These are phyloP conservation scores for Papilio demoleus DNA, from an alignment of 2,888 invertebrate species.

Conservation along the genomic window DNA sequence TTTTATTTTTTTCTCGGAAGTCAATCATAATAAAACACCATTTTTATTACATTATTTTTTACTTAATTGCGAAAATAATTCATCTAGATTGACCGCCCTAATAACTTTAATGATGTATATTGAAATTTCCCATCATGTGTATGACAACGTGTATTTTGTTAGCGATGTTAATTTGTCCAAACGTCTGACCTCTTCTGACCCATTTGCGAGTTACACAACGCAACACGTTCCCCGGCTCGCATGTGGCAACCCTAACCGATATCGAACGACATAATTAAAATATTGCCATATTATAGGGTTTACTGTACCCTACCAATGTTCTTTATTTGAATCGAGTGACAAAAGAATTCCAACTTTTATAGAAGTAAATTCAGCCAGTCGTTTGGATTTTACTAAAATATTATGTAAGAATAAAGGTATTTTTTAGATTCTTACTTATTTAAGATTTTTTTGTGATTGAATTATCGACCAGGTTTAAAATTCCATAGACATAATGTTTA, in stretches of 20 bases:
- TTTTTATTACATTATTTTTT: too few relatives aligned
- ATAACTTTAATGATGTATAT: constrained; percentile 40
- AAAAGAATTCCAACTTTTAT: too few relatives aligned
- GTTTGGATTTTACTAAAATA: too few relatives aligned
- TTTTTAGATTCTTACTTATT: too few relatives aligned
- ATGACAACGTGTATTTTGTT: constrained; percentile 15
- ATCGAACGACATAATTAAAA: constrained; percentile 40
- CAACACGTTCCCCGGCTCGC: constrained; percentile 27
- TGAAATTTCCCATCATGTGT: constrained; percentile 5
- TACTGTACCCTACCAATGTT: constrained; percentile 44
- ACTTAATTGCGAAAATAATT: neutral
- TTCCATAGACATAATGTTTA: too few relatives aligned
- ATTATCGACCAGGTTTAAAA: too few relatives aligned
- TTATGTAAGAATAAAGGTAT: too few relatives aligned
- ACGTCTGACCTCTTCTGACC: constrained; percentile 36
- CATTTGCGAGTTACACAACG: constrained; percentile 34
- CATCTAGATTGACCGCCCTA: constrained; percentile 38
- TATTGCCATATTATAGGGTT: constrained; percentile 45
- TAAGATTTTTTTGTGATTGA: too few relatives aligned
- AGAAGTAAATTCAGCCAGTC: too few relatives aligned
- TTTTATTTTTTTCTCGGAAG: too few relatives aligned
- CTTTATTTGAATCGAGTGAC: neutral
- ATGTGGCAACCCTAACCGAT: constrained; percentile 38
- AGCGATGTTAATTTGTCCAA: constrained; percentile 10
- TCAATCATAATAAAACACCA: too few relatives aligned